phyloP scores from a whole-genome alignment of 2,888 invertebrate genomes.

The Pilophorus perplexus region DNA sequence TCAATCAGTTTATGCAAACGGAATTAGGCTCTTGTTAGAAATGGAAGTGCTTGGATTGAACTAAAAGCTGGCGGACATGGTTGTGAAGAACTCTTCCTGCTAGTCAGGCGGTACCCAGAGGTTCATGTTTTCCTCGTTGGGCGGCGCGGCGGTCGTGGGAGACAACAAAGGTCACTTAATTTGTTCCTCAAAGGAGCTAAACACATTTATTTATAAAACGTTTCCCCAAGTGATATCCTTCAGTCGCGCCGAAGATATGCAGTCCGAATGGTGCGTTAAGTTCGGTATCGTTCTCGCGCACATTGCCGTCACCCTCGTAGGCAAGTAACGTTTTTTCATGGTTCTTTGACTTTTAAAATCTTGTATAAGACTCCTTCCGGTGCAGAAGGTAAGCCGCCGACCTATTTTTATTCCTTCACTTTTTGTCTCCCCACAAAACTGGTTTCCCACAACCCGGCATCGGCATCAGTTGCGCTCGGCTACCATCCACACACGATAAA shows the following conservation, averaged over 20 bases:
- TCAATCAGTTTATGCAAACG: too few relatives aligned
- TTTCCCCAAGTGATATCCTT: constrained; percentile 30
- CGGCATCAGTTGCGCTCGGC: too few relatives aligned
- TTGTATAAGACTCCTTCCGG: too few relatives aligned
- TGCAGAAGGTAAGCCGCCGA: too few relatives aligned
- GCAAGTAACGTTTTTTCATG: not conserved
- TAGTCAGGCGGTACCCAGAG: not conserved
- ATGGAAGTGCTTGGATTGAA: too few relatives aligned
- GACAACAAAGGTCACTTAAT: constrained; percentile 28
- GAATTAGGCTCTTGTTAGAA: too few relatives aligned
- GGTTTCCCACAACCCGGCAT: too few relatives aligned
- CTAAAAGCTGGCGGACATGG: too few relatives aligned
- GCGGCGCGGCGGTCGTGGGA: constrained; percentile 6
- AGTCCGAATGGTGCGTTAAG: constrained; percentile 17
- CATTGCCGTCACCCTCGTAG: constrained; percentile 6
- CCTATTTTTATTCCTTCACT: too few relatives aligned
- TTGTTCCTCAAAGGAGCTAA: constrained; percentile 36
- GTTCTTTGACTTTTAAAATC: not conserved
- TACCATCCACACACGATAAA: too few relatives aligned
- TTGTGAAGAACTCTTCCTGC: not conserved
- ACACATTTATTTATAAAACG: constrained; percentile 27
- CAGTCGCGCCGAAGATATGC: constrained; percentile 35
- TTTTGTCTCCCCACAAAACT: too few relatives aligned
- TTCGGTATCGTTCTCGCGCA: not conserved
- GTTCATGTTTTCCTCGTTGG: constrained; percentile 1